Evolutionary conservation across 92 coral and sea anemone genomes (phyloP), one percentile per base, ranked within the genome.

Genomic region (Palythoa grandiflora): DNA sequence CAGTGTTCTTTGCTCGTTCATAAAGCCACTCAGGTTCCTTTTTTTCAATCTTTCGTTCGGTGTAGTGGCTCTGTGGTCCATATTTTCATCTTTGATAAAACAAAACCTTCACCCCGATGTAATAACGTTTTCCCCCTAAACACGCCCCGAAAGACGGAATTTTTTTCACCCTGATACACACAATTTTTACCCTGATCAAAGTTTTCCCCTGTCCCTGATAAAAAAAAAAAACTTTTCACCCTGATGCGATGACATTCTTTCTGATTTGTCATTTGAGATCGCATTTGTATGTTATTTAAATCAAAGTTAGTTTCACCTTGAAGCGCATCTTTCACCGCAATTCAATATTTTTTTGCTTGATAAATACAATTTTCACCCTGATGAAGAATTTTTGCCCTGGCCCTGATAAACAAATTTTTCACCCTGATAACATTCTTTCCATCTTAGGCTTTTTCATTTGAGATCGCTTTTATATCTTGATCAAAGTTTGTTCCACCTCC

Each of bases 401-500:
- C 63, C 63, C 63, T 55, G 63, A 55, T 55, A 55, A 55, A 55
- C 63, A 55, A 55, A 55, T 55, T 11, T 55, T 55, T 55, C 63
- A 55, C 63, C 63, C 63, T 55, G 63, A 55, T 55, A 7, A 55
- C 12, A 55, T 7, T 55, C 20, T 60, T 60, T 60, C 68, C 68
- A 13, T 44, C 48, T 44, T 60, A 13, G 19, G 20, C 68, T 60
- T 60, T 60, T 4, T 60, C 68, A 60, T 60, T 16, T 60, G 68
- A 60, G 68, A 60, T 60, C 68, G 68, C 68, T 60, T 13, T 60
- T 60, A 13, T 60, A 60, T 13, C 68, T 60, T 44, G 48, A 44
- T 68, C 38, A 68, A 68, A 68, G 73, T 68, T 68, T 21, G 38
- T 68, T 68, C 19, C 38, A 68, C 38, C 38, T 68, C 63, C 63